These are phyloP conservation scores for Diplodus puntazzo DNA, from an alignment of 2,797 vertebrate genomes.

Conservation along the genomic window DNA sequence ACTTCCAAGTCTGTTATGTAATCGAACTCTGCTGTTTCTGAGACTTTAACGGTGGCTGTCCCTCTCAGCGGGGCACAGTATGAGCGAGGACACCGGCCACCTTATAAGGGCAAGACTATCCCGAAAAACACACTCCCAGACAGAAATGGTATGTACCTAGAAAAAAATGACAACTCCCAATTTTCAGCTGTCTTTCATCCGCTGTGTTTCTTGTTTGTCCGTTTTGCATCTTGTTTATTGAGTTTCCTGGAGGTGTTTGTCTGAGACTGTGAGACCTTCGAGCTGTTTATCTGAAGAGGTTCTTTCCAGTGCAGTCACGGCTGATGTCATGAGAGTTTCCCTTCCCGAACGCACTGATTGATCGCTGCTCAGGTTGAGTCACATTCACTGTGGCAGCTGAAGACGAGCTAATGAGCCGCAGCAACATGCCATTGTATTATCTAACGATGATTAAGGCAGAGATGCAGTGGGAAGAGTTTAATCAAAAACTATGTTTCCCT, in stretches of 20 bases:
- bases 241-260: slow-evolving; percentile 2
- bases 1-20: slow-evolving; percentile 70
- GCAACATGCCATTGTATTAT: slow-evolving; percentile 26
- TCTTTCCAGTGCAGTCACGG: slow-evolving; percentile 49
- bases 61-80: slow-evolving; percentile 48
- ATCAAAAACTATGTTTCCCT: slow-evolving; percentile 31
- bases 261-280: slow-evolving; percentile 16
- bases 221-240: slow-evolving; percentile 28
- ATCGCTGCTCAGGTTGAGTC: slow-evolving; percentile 26
- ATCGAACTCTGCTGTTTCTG: slow-evolving; percentile 54
- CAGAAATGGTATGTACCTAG: slow-evolving; percentile 72
- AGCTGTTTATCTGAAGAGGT: slow-evolving; percentile 52
- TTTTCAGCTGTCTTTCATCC: slow-evolving; percentile 22
- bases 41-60: slow-evolving; percentile 41
- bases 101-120: slow-evolving; percentile 75
- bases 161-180: slow-evolving; percentile 32
- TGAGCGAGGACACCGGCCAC: slow-evolving; percentile 40
- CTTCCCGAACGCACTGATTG: slow-evolving; percentile 23
- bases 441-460: slow-evolving; percentile 46
- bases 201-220: slow-evolving; percentile 32
- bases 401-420: slow-evolving; percentile 34
- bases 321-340: slow-evolving; percentile 42
- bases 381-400: not conserved
- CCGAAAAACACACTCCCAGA: slow-evolving; percentile 22
- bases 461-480: slow-evolving; percentile 22